These are phyloP conservation scores for Stomatorhinus walkeri DNA, from an alignment of 2,797 vertebrate species.

Conservation along the genomic window DNA sequence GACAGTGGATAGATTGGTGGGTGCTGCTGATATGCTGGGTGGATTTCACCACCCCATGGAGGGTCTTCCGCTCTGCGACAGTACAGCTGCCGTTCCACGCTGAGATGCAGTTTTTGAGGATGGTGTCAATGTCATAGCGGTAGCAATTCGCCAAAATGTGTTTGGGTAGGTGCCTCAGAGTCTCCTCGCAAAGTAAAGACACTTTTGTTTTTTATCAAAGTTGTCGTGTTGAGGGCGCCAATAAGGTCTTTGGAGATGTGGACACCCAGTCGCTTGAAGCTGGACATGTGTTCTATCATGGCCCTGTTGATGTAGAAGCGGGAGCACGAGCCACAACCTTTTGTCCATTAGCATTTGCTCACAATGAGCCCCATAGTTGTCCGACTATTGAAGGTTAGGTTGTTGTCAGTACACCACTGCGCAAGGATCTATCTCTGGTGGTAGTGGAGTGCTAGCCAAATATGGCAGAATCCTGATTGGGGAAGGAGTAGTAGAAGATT, in stretches of 20 bases:
- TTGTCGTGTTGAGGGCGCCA: not conserved
- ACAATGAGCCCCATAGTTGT: not conserved
- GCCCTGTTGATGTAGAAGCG: not conserved
- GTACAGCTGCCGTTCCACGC: not conserved
- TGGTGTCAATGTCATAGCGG: not conserved
- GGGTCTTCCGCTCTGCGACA: not conserved
- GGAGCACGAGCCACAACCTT: not conserved
- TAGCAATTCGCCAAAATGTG: not conserved
- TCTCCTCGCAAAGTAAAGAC: not conserved
- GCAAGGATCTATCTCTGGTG: not conserved
- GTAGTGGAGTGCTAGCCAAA: not conserved
- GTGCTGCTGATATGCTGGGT: not conserved
- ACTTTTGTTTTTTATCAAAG: not conserved
- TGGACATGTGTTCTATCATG: not conserved
- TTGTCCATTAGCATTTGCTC: not conserved
- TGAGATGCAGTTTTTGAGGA: not conserved
- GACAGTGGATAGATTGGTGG: not conserved
- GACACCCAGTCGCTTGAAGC: not conserved
- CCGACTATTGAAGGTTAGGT: not conserved
- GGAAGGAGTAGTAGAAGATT: not conserved
- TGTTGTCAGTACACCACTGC: not conserved
- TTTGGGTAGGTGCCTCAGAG: not conserved
- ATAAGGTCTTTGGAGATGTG: not conserved
- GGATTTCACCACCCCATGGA: not conserved
- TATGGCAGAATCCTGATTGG: not conserved